Evolutionary conservation across 2,797 vertebrate species (phyloP).

Genomic region (Myotis daubentonii): DNA sequence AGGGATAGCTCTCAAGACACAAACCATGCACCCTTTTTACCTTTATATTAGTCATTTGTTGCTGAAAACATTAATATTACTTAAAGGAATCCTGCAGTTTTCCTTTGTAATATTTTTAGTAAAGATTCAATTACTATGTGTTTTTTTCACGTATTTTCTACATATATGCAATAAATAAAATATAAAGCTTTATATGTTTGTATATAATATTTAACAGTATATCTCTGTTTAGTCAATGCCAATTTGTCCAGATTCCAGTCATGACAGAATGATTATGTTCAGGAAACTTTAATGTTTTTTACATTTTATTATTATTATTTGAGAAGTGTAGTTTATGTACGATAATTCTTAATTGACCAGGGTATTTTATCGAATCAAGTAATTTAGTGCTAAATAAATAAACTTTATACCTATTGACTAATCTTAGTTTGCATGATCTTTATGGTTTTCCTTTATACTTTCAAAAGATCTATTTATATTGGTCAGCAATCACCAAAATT

Average conservation of each 20-base stretch:
- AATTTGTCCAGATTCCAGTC: not conserved
- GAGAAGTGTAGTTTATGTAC: not conserved
- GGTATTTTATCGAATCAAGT: conserved; percentile 3
- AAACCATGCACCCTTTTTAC: not conserved
- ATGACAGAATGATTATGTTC: not conserved
- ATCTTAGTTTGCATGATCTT: not conserved
- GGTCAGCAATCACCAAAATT: not conserved
- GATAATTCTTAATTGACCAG: not conserved
- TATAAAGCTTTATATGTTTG: accelerated
- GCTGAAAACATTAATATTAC: conserved; percentile 8
- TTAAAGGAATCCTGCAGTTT: conserved; percentile 4
- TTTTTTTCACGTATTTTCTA: not conserved
- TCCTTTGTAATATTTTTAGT: not conserved
- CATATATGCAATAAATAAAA: not conserved
- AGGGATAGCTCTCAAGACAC: not conserved
- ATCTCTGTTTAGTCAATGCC: not conserved
- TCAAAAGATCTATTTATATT: not conserved
- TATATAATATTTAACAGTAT: not conserved
- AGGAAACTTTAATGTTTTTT: not conserved
- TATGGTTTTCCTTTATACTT: conserved; percentile 6
- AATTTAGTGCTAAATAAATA: not conserved
- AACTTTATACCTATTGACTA: not conserved
- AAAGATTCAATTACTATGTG: not conserved
- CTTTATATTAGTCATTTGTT: not conserved
- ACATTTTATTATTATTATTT: conserved; percentile 17